Base-by-base conservation (phyloP, 2,888 invertebrate genomes). In the Apotomis capreana region DNA sequence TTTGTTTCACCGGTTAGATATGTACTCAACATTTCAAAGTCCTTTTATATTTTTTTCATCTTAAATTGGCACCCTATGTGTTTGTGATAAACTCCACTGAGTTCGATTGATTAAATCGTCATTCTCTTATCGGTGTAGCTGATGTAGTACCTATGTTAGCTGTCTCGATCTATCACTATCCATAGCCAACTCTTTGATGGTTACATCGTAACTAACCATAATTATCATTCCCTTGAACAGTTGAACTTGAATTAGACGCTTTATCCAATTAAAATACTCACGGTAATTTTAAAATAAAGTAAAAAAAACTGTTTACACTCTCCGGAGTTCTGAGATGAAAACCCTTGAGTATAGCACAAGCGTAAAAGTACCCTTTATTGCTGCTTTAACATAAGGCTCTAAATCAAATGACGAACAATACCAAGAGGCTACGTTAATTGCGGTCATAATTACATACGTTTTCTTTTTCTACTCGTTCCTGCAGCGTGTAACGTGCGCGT, bases 201-300 rank as follows among this genome's bases (percentile, higher is more conserved):
- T 5, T 40, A 40, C 1, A 49, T 49, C 9, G 9, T 49, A 10
- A 49, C 9, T 49, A 49, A 49, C 12, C 2, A 13, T 4, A 46
- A 55, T 12, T 8, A 44, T 44, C 15, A 54, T 46, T 46, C 36
- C 62, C 52, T 49, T 46, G 12, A 15, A 6, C 62, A 36, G 15
- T 49, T 49, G 6, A 15, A 6, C 62, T 13, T 44, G 15, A 54
- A 64, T 15, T 46, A 55, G 44, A 44, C 54, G 12, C 40, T 15
- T 69, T 63, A 63, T 26, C 10, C 36, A 54, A 70, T 70, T 64
- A 70, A 60, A 46, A 46, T 64, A 59, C 70, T 51, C 44, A 13
- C 52, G 10, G 40, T 51, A 58, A 63, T 63, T 58, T 58, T 49
- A 63, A 49, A 67, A 52, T 68, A 15, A 15, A 15, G 15, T 15